Evolutionary conservation across 2,888 invertebrate species (phyloP).

Genomic region (Dusona sp.): DNA sequence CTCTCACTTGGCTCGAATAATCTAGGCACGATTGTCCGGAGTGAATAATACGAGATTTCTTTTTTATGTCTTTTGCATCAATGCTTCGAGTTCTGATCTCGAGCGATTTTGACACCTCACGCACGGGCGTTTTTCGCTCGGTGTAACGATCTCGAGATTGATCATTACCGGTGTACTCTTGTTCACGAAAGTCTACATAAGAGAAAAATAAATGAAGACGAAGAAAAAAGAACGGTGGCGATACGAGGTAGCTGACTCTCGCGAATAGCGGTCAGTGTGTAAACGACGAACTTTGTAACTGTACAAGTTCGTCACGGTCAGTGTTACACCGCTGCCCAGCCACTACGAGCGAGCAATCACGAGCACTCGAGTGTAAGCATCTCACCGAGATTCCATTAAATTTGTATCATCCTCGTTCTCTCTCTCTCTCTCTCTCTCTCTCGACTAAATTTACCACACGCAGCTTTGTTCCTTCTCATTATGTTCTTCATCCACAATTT

Average conservation of each 20-base stretch:
- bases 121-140: not conserved
- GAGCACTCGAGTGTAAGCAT: constrained; percentile 33
- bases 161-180: not conserved
- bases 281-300: constrained; percentile 70
- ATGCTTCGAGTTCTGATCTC: not conserved
- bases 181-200: not conserved
- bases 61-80: not conserved
- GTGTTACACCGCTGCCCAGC: constrained; percentile 51
- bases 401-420: constrained; percentile 7
- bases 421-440: not conserved
- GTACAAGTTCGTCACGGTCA: constrained; percentile 71
- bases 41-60: not conserved
- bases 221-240: not conserved
- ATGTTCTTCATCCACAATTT: not conserved
- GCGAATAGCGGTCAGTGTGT: constrained; percentile 68
- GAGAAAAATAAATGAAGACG: not conserved
- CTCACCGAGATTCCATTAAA: constrained; percentile 44
- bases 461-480: not conserved
- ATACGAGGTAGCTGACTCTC: constrained; percentile 52
- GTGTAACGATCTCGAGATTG: not conserved
- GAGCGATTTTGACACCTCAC: not conserved
- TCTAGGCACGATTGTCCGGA: not conserved
- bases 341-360: constrained; percentile 31
- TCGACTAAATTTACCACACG: not conserved
- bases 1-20: not conserved